Base-by-base conservation (phyloP, 1,140 invertebrate genomes). In the Drosophila albomicans region DNA sequence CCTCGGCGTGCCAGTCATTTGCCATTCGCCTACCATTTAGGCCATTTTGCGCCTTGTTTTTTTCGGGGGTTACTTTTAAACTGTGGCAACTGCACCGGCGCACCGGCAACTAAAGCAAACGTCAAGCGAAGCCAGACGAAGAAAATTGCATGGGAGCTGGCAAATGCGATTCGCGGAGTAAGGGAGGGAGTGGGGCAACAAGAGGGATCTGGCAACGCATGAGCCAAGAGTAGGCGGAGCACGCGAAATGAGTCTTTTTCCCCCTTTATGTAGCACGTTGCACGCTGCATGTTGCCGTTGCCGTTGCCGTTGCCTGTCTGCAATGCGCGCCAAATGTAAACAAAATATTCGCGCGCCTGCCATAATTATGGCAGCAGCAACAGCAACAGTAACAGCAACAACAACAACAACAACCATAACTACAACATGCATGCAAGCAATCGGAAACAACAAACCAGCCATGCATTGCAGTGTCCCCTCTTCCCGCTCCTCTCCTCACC, bases 311-410 rank as follows among this genome's bases (percentile, higher is more conserved):
- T 80, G 84, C 35, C 71, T 88, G 82, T 84, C 84, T 88, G 85
- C 81, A 89, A 45, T 89, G 81, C 86, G 86, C 85, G 85, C 81
- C 84, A 81, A 85, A 90, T 89, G 86, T 89, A 89, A 89, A 89
- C 85, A 89, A 89, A 89, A 89, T 89, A 89, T 90, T 90, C 81
- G 85, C 85, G 85, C 85, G 85, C 85, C 85, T 89, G 85, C 81
- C 85, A 89, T 89, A 89, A 89, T 89, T 89, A 89, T 89, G 86
- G 85, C 86, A 85, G 81, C 85, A 59, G 35, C 63, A 63, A 15
- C 63, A 54, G n/a, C 70, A 78, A 25, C 46, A 76, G 38, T 3
- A 25, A 25, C 86, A 85, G 81, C 81, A 59, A 30, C 63, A 63
- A 15, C 70, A 78, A 25, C 70, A 78, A 25, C 46, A 76, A 41